Conservation (phyloP, 2,113 vertebrate species). For the Numida meleagris region DNA sequence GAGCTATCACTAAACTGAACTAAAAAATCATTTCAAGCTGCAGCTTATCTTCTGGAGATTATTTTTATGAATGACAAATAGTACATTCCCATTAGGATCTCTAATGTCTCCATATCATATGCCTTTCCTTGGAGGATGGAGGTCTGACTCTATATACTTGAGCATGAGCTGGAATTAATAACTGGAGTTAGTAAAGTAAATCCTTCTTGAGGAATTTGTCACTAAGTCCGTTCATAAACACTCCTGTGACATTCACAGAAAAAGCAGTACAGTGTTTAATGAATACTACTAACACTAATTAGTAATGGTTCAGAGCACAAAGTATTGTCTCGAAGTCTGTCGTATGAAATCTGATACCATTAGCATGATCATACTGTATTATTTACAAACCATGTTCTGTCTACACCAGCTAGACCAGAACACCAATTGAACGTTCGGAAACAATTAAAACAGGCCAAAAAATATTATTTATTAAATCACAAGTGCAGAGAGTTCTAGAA, state of each 20-base stretch:
- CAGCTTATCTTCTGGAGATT: background rate
- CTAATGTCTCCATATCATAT: background rate
- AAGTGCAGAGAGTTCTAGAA: background rate
- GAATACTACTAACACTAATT: background rate
- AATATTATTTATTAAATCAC: constrained; percentile 10
- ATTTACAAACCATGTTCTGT: background rate
- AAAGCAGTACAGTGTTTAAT: background rate
- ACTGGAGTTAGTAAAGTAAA: background rate
- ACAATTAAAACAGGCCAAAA: background rate
- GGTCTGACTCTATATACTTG: background rate
- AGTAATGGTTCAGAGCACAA: background rate
- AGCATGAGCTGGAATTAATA: constrained; percentile 19
- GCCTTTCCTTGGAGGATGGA: background rate
- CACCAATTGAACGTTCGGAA: background rate
- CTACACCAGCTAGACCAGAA: background rate
- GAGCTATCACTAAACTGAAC: background rate
- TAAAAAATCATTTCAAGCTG: background rate
- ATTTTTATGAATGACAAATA: constrained; percentile 8
- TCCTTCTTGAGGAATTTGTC: background rate
- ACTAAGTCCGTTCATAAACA: background rate
- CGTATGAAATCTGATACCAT: background rate
- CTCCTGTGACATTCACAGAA: background rate
- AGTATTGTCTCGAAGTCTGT: background rate
- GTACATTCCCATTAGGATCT: background rate
- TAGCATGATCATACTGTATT: background rate